A percentile compares a stretch with the other conserved stretches of the same genome.
phyloP scores from a whole-genome alignment of 2,888 invertebrate genomes.

The Thera obeliscata region DNA sequence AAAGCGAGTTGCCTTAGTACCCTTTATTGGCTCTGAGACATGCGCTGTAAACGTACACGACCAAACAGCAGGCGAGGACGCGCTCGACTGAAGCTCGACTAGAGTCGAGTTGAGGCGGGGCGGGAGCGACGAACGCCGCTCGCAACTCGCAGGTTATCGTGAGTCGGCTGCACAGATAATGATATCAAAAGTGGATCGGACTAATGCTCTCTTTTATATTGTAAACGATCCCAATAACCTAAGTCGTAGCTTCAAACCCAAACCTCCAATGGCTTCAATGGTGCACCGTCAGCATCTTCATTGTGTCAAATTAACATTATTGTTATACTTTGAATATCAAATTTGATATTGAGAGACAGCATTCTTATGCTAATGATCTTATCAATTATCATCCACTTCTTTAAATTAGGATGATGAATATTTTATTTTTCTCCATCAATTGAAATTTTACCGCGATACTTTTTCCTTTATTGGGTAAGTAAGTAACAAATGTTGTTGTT shows the following conservation, averaged over 20 bases:
- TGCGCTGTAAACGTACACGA: constrained; percentile 56
- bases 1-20: constrained; percentile 73
- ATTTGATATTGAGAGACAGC: constrained; percentile 47
- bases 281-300: constrained; percentile 59
- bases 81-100: constrained; percentile 71
- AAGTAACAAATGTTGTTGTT: not conserved
- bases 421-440: constrained; percentile 33
- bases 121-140: constrained; percentile 64
- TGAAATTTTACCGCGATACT: constrained; percentile 5
- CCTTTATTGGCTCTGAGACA: constrained; percentile 51
- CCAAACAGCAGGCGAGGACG: constrained; percentile 64
- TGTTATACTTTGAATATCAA: constrained; percentile 47
- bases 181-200: constrained; percentile 84
- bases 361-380: constrained; percentile 59
- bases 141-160: constrained; percentile 81
- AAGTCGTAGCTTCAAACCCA: constrained; percentile 27
- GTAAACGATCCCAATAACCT: constrained; percentile 72
- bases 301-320: constrained; percentile 46
- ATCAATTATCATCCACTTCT: constrained; percentile 59
- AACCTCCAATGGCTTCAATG: constrained; percentile 52
- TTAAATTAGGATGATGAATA: constrained; percentile 48
- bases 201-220: constrained; percentile 82
- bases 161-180: constrained; percentile 81
- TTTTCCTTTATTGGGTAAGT: not conserved
- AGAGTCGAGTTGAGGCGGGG: constrained; percentile 57